These are phyloP conservation scores for Charina bottae DNA, from an alignment of 2,113 vertebrate genomes.

Conservation along the genomic window DNA sequence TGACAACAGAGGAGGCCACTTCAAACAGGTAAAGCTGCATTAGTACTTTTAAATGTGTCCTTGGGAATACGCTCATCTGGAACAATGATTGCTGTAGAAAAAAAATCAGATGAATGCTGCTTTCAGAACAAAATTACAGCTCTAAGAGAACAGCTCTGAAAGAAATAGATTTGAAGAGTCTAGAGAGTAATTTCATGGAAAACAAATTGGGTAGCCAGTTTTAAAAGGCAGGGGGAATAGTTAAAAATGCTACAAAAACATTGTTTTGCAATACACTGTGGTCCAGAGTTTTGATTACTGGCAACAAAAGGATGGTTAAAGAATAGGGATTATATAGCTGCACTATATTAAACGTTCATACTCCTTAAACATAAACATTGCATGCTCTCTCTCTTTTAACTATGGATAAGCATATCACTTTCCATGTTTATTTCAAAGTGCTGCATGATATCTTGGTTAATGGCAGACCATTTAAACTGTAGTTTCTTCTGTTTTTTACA, in stretches of 20 bases:
- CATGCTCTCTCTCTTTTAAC: background rate
- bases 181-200: constrained; percentile 63
- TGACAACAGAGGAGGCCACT: constrained; percentile 54
- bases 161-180: constrained; percentile 61
- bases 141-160: constrained; percentile 59
- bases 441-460: background rate
- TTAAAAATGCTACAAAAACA: constrained; percentile 30
- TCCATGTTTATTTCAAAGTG: accelerated
- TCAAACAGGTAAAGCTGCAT: constrained; percentile 65
- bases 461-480: background rate
- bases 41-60: constrained; percentile 70
- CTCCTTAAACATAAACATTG: constrained; percentile 11
- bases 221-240: constrained; percentile 15
- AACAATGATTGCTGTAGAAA: constrained; percentile 51
- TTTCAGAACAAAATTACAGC: constrained; percentile 69
- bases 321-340: background rate
- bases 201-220: constrained; percentile 43
- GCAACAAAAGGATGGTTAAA: constrained; percentile 15
- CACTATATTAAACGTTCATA: background rate
- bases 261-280: background rate
- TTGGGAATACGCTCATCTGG: constrained; percentile 57
- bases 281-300: constrained; percentile 36
- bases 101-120: constrained; percentile 67
- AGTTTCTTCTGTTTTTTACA: background rate
- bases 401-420: background rate